A percentile compares a stretch with the other conserved stretches of the same genome.
These are phyloP conservation scores for Porites australiensis DNA, from an alignment of 64 coral and sea anemone species.

Conservation along the genomic window DNA sequence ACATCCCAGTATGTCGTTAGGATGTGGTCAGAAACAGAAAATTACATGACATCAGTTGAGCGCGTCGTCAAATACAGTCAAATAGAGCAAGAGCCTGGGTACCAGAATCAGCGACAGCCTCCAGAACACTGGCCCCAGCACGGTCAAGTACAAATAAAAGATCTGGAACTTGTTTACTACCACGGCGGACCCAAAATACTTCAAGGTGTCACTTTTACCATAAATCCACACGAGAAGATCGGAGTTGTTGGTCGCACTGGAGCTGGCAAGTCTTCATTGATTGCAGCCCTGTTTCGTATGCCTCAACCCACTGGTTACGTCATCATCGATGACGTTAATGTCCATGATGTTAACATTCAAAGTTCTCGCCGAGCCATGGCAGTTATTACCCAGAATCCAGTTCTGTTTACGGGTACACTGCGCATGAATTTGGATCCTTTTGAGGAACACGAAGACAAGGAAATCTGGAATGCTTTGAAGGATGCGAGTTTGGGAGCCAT, in stretches of 20 bases:
- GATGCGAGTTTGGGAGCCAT: no score
- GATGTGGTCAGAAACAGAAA: slow-evolving; percentile 58
- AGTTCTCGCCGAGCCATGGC: no score
- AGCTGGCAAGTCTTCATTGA: neutral
- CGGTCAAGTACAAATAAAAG: slow-evolving; percentile 16
- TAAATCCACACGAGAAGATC: slow-evolving; percentile 67
- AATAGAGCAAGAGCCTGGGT: no score
- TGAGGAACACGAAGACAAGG: no score
- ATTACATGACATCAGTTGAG: slow-evolving; percentile 82
- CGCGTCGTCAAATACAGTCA: slow-evolving; percentile 5
- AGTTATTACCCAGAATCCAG: no score
- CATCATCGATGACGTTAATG: no score
- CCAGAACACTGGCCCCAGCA: slow-evolving; percentile 63
- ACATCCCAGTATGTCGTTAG: slow-evolving; percentile 53
- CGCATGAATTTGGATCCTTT: no score
- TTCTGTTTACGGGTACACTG: no score
- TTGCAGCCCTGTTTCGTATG: slow-evolving; percentile 75
- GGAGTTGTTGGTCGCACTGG: slow-evolving; percentile 76
- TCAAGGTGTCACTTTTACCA: slow-evolving; percentile 61
- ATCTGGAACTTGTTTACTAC: slow-evolving; percentile 63
- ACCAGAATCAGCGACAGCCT: neutral
- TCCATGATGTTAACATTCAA: no score
- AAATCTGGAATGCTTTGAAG: no score
- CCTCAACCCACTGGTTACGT: slow-evolving; percentile 2
- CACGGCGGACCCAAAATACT: neutral